Evolutionary conservation across 2,888 invertebrate genomes (phyloP).

Genomic region (Macropis europaea): DNA sequence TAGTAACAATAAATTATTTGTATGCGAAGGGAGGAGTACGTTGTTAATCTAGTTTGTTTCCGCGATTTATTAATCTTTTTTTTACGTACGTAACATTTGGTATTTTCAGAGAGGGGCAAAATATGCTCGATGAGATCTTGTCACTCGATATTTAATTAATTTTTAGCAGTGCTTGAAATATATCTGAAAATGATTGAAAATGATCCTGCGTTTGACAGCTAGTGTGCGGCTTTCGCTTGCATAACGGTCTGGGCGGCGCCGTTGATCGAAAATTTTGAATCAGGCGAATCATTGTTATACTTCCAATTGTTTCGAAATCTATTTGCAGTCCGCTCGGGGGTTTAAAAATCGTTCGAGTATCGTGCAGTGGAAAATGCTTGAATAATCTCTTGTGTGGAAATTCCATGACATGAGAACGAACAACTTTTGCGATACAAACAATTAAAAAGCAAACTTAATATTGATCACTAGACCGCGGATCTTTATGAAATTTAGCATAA

Average conservation of each 20-base stretch:
- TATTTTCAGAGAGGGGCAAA: neutral
- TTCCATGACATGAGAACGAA: neutral
- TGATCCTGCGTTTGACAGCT: slow-evolving; percentile 54
- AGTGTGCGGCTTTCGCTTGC: slow-evolving; percentile 15
- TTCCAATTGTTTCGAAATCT: slow-evolving; percentile 7
- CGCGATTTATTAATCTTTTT: neutral
- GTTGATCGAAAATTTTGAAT: slow-evolving; percentile 29
- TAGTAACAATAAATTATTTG: neutral
- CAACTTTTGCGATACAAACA: neutral
- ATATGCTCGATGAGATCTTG: slow-evolving; percentile 24
- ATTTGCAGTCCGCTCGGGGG: neutral
- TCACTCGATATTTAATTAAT: slow-evolving; percentile 56
- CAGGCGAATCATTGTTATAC: slow-evolving; percentile 10
- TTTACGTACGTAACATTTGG: neutral
- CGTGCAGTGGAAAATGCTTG: neutral
- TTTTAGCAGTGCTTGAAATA: slow-evolving; percentile 40
- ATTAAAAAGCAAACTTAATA: too few species aligned
- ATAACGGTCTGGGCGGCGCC: slow-evolving; percentile 1
- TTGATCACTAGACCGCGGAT: too few species aligned
- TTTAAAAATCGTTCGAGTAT: slow-evolving; percentile 8
- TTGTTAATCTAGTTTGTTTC: neutral
- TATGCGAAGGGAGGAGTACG: too few species aligned
- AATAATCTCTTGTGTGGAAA: neutral
- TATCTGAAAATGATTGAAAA: slow-evolving; percentile 57
- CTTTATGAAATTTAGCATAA: too few species aligned